Conservation (phyloP, 1,140 invertebrate genomes). For the Ephestia elutella region DNA sequence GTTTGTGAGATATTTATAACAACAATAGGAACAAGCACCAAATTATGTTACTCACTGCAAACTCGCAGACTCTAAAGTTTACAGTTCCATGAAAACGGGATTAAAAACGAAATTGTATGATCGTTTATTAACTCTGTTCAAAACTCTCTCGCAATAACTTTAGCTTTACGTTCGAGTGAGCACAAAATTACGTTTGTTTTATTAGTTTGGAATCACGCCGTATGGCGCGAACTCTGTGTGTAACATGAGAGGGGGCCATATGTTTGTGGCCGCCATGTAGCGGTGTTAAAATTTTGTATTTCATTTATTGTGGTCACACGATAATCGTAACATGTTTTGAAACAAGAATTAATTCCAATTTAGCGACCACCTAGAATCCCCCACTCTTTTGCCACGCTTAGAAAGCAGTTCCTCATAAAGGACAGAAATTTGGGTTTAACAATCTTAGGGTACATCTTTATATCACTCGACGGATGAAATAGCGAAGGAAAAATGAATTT, state of each 20-base stretch:
- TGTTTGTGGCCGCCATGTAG: conserved; percentile 28
- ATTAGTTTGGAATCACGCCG: neutral
- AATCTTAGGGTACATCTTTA: too few species aligned
- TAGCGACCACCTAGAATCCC: too few species aligned
- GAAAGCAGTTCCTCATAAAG: too few species aligned
- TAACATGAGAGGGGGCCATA: conserved; percentile 35
- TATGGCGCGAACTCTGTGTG: neutral
- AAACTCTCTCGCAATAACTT: conserved; percentile 18
- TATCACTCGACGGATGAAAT: too few species aligned
- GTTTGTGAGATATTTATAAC: too few species aligned
- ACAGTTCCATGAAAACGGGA: neutral
- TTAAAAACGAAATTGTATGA: neutral
- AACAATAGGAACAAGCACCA: neutral
- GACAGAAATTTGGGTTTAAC: too few species aligned
- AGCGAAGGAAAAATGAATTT: too few species aligned
- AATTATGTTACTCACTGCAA: neutral
- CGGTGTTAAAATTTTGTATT: conserved; percentile 10
- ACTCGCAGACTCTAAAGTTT: neutral
- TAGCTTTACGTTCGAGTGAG: conserved; percentile 25
- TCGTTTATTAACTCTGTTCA: conserved; percentile 17
- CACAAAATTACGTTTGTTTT: neutral
- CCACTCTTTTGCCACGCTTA: too few species aligned
- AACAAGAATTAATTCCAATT: too few species aligned
- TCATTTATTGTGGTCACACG: neutral
- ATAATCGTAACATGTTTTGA: neutral